Conservation (phyloP, 2,113 vertebrate species). For the Myiopsitta monachus region DNA sequence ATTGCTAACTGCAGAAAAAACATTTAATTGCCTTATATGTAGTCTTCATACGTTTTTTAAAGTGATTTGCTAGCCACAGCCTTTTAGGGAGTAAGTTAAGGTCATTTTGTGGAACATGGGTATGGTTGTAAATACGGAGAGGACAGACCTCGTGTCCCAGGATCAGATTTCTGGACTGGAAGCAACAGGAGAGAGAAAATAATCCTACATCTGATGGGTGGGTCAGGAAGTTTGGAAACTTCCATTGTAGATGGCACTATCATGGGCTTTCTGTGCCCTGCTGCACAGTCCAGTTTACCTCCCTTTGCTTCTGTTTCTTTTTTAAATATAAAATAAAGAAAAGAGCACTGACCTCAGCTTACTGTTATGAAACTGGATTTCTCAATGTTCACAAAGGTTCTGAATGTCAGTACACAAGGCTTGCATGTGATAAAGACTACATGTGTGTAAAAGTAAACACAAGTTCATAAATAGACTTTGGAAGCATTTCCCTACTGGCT, state of each 20-base stretch:
- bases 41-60: not conserved
- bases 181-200: not conserved
- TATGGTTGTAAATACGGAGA: not conserved
- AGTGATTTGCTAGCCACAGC: not conserved
- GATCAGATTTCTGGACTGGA: not conserved
- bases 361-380: not conserved
- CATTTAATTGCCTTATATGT: not conserved
- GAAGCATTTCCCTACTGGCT: not conserved
- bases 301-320: not conserved
- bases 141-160: not conserved
- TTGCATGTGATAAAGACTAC: not conserved
- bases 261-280: not conserved
- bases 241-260: not conserved
- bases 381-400: not conserved
- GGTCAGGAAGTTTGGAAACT: slow-evolving; percentile 7
- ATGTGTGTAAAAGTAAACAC: not conserved
- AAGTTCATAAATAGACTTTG: slow-evolving; percentile 30
- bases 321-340: not conserved
- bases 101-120: not conserved
- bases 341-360: not conserved
- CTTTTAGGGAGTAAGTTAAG: not conserved
- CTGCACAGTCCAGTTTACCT: not conserved
- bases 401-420: not conserved
- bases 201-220: not conserved
- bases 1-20: not conserved